phyloP scores from a whole-genome alignment of 2,888 invertebrate species.

The Hemaris fuciformis region DNA sequence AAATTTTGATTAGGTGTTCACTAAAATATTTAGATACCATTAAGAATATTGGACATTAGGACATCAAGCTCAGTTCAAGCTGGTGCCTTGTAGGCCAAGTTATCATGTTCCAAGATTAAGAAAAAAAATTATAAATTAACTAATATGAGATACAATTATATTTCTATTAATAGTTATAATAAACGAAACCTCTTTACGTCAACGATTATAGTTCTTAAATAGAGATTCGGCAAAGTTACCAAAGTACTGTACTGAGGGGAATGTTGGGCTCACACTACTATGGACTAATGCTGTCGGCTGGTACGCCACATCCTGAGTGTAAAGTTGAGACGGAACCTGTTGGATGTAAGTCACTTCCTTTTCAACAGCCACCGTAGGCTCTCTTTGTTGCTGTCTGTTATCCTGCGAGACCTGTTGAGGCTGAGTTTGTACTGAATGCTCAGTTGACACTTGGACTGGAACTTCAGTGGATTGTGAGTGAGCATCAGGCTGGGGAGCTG shows the following conservation, averaged over 20 bases:
- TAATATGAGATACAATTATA: too few species aligned
- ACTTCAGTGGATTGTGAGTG: not conserved
- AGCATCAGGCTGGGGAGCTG: not conserved
- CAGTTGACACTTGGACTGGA: not conserved
- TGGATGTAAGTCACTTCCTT: not conserved
- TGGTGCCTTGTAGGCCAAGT: too few species aligned
- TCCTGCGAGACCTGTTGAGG: not conserved
- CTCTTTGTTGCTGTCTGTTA: not conserved
- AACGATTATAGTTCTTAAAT: conserved; percentile 28
- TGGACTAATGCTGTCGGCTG: conserved; percentile 21
- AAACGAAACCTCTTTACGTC: not conserved
- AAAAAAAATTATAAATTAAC: too few species aligned
- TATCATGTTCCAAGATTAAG: too few species aligned
- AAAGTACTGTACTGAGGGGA: conserved; percentile 62
- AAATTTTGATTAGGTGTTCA: too few species aligned
- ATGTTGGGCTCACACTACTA: conserved; percentile 34
- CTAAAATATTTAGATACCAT: too few species aligned
- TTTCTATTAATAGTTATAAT: not conserved
- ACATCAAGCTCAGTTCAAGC: too few species aligned
- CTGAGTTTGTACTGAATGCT: not conserved
- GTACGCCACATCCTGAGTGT: conserved; percentile 24
- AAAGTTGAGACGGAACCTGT: conserved; percentile 22
- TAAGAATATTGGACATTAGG: too few species aligned
- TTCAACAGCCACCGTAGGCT: not conserved
- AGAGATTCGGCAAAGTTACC: conserved; percentile 60